Base-by-base conservation (phyloP, 30 jellyfish, hydroid and myxozoan genomes). In the Cassiopea xamachana region DNA sequence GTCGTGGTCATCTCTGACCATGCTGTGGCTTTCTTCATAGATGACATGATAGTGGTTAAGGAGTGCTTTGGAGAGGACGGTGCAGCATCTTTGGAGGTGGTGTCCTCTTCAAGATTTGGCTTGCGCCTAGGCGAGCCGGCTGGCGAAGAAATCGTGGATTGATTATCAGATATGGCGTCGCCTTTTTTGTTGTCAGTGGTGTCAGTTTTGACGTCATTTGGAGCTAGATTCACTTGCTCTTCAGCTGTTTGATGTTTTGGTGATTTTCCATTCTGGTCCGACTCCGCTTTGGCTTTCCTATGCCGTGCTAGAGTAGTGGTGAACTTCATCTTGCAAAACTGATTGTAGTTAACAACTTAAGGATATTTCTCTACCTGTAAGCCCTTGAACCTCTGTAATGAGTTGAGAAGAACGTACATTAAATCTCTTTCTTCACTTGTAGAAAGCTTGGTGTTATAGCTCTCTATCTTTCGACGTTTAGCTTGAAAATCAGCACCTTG, bases 1-100 rank as follows among this genome's bases (percentile, higher is more conserved):
- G 93, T 72, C 69, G 84, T 7, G 16, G 94, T 73, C 69, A 87
- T 77, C 73, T 87, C 94, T 10, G 89, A 76, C 94, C 94, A 87
- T 2, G 84, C 79, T 15, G 89, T 68, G 44, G 94, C 94, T 48
- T 77, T 87, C 69, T 77, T 87, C 84, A 87, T 79, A 5, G 94
- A 87, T 50, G 74, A 50, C 94, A 87, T 77, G 9, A 87, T 2
- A 1, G 84, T 46, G 1, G 94, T 47, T 13, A 87, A 6, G 10
- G 89, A 17, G 17, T 77, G 89, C 55, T 87, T 87, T 1, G 89
- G 89, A 1, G 94, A 71, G 8, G 85, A 46, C 45, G 84, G 69
- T 75, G 69, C 9, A 18, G 84, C 64, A 44, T 75, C 91, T 17
- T 75, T 59, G 13, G 81, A 80, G 59, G 81, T 83, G 47, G 17